Base-by-base conservation (phyloP, 2,888 invertebrate species). In the Drosophila paramelanica region DNA sequence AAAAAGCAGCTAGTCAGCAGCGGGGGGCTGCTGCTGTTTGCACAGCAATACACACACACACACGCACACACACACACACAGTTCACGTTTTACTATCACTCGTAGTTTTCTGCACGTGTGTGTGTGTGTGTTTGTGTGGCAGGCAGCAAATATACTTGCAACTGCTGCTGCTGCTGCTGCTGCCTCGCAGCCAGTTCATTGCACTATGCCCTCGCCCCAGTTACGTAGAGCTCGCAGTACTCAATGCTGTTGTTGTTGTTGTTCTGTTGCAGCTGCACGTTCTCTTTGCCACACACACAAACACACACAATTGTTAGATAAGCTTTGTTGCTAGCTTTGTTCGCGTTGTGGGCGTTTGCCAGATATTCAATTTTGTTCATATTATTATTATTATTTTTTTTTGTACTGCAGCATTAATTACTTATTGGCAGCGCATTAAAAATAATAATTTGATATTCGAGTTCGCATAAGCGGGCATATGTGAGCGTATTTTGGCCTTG, bases 171-270 rank as follows among this genome's bases (percentile, higher is more conserved):
- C 68, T 41, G 58, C 62, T 64, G 60, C 67, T 59, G 43, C 51
- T 55, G 65, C 62, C 68, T 73, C 57, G 64, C 68, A 68, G 61
- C 76, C 88, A 90, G 91, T 91, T 92, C 91, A 91, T 90, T 92
- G 92, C 90, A 89, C 92, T 91, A 88, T 91, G 91, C 91, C 91
- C 91, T 91, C 91, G 91, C 91, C 91, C 90, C 87, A 88, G 90
- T 86, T 91, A 89, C 78, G 74, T 65, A 81, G 69, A 79, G 73
- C 74, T 68, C 57, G 59, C 70, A 80, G 72, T 66, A 72, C 61
- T 69, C 61, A 62, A 60, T 68, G 58, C 33, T 55, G 51, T 13
- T 57, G 64, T 46, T 51, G 43, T 23, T 58, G 38, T 14, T 43
- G 68, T 23, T 67, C 64, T 46, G 61, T 69, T 75, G 86, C 84